Evolutionary conservation across 2,113 vertebrate genomes (phyloP), one percentile per base, ranked within the genome.

Genomic region (Xenotilapia caudafasciata): DNA sequence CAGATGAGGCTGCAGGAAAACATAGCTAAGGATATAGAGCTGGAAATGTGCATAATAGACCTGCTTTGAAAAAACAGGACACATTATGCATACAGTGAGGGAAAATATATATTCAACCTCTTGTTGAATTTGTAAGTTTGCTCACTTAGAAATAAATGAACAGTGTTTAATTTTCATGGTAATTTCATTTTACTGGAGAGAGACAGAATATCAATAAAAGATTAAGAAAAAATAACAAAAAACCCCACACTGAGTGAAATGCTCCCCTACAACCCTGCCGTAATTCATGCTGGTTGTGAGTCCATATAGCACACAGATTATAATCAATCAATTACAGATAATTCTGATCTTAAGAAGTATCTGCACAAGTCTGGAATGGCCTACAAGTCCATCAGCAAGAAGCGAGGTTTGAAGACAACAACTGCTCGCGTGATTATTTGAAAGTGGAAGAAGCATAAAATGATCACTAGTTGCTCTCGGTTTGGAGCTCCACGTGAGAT

Each of bases 251-350:
- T 62, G 31, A 62, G 31, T 35, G 17, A 62, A n/a, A 62, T n/a
- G 58, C 0, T 35, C 17, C 9, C 58, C 17, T 38, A 65, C 10
- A 38, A 65, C 33, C 60, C 17, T 38, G 33, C 3, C 0, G 1
- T 35, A 65, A 38, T 35, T 35, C 33, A 65, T 65, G 60, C 60
- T 65, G 60, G 33, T 12, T 65, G 6, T 65, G 0, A n/a, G 60
- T 13, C 60, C 60, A n/a, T n/a, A 38, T n/a, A 35, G 1, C 17
- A 65, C 60, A 65, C 60, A 65, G 33, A 65, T 38, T 65, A 65
- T 38, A n/a, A 65, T 0, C 33, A 38, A 65, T 65, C 31, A 65
- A n/a, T 65, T 65, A n/a, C 17, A 65, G 31, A 65, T 65, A 2
- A 65, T 65, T 38, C 60, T 65, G 33, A 38, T 38, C 17, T 38